phyloP scores from a whole-genome alignment of 2,797 vertebrate genomes.

The Craterocephalus amniculus region DNA sequence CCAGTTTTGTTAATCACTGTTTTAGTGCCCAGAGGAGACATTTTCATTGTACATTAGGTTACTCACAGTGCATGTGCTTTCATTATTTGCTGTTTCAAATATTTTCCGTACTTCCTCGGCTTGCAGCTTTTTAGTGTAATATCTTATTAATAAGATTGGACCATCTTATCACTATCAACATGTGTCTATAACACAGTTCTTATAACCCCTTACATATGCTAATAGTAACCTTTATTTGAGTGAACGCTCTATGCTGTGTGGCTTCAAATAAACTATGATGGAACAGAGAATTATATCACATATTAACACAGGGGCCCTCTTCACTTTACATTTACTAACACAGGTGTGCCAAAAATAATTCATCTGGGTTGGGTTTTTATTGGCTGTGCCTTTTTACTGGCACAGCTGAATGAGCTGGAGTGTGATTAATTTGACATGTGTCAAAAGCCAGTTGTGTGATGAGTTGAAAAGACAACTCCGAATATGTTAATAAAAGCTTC shows the following conservation, averaged over 20 bases:
- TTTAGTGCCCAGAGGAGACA: neutral
- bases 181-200: neutral
- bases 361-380: neutral
- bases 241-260: neutral
- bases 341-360: neutral
- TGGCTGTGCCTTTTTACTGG: neutral
- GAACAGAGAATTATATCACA: neutral
- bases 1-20: neutral
- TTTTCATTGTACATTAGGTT: neutral
- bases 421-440: conserved; percentile 2
- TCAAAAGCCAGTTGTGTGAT: conserved; percentile 5
- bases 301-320: neutral
- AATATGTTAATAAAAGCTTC: neutral
- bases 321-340: neutral
- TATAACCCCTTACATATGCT: neutral
- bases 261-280: neutral
- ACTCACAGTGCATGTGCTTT: neutral
- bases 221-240: neutral
- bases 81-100: neutral
- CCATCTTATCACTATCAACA: neutral
- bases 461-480: neutral
- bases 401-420: neutral
- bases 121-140: neutral
- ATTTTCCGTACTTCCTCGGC: neutral
- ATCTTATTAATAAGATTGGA: no score